Evolutionary conservation across 2,113 vertebrate species (phyloP), one percentile per base, ranked within the genome.

Genomic region (Sphaerodactylus townsendi): DNA sequence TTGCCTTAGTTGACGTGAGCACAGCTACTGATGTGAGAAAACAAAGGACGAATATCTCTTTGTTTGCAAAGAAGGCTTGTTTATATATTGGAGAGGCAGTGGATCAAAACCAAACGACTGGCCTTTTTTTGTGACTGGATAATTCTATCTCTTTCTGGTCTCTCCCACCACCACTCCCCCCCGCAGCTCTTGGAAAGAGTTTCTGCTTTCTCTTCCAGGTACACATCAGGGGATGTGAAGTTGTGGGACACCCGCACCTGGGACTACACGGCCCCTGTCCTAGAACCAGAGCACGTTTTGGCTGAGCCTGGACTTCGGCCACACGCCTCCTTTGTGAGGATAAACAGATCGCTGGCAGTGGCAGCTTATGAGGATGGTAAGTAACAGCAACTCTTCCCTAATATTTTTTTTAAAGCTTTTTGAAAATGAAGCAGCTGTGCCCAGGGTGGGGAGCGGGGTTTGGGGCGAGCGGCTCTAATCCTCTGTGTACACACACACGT

Each of bases 221-320:
- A 99, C 80, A 98, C 96, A 1, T 99, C 98, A 1, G 99, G 98
- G 71, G 98, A 98, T 2, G 98, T 99, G 88, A 92, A 98, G 86
- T 93, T 99, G 92, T 99, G 99, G 99, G 98, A 99, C 89, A 98
- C 98, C 0, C 95, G 97, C 91, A 96, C 97, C 95, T 99, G 98
- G 97, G 97, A 98, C 96, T 95, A 97, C 8, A 76, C 93, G 1
- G 96, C 98, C 44, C 97, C 97, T 44, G 95, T 95, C 93, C 95
- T 99, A 92, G 97, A 96, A 89, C 79, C 96, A 0, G 92, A 94
- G 86, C 88, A 93, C 0, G 93, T 95, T 85, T 85, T 88, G 79
- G 94, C 84, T 2, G 95, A 95, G 89, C 93, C 95, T 82, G 95
- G 94, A 66, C 94, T 96, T 17, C 94, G 91, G 87, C 97, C 97